Evolutionary conservation across 2,888 invertebrate species (phyloP).

Genomic region (Alloscopus bannaensis): DNA sequence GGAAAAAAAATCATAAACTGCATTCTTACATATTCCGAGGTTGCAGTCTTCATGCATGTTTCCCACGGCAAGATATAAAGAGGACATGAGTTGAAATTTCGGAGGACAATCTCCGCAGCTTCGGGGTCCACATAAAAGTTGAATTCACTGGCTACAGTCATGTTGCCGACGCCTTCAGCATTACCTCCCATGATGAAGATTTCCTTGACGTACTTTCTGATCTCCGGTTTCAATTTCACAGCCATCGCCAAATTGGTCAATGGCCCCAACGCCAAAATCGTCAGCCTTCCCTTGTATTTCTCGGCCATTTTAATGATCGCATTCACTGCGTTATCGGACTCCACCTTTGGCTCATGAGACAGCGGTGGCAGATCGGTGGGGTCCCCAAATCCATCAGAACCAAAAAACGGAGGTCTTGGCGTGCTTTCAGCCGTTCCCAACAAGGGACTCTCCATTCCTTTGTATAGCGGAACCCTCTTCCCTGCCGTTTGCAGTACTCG

Average conservation of each 20-base stretch:
- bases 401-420: conserved; percentile 74
- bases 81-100: conserved; percentile 78
- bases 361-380: conserved; percentile 60
- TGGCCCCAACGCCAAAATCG: conserved; percentile 78
- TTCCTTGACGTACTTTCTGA: conserved; percentile 63
- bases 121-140: conserved; percentile 88
- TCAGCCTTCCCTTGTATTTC: conserved; percentile 71
- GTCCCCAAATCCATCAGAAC: conserved; percentile 75
- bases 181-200: conserved; percentile 72
- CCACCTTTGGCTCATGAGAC: conserved; percentile 37
- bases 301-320: conserved; percentile 71
- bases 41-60: conserved; percentile 76
- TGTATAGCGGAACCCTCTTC: conserved; percentile 67
- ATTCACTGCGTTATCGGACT: conserved; percentile 70
- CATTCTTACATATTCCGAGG: conserved; percentile 58
- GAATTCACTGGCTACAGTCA: conserved; percentile 82
- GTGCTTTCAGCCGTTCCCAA: conserved; percentile 69
- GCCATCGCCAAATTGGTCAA: conserved; percentile 88
- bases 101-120: conserved; percentile 84
- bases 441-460: conserved; percentile 68
- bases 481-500: conserved; percentile 74
- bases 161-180: conserved; percentile 78
- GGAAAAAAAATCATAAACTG: not conserved
- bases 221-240: conserved; percentile 80
- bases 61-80: conserved; percentile 85